Evolutionary conservation across 2,113 vertebrate species (phyloP), one percentile per base, ranked within the genome.

Genomic region (Castor canadensis): DNA sequence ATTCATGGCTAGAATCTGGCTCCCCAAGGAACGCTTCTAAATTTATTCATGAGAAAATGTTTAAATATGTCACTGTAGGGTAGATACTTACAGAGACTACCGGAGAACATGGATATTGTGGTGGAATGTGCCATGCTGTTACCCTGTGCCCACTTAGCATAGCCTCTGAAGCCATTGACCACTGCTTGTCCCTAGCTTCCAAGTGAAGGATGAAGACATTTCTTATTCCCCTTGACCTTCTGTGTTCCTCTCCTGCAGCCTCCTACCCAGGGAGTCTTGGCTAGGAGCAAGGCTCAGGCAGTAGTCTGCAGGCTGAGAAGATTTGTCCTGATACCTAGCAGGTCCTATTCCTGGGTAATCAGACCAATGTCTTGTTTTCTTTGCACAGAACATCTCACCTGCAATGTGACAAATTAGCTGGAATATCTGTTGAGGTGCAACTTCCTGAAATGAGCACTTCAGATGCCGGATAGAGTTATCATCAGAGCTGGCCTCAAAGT

Each of bases 61-160:
- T 47, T 49, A 80, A 86, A 30, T 7, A 2, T 24, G 20, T 45
- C 77, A 10, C 64, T 47, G 38, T 19, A 71, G 73, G 60, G 10
- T 26, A 72, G 47, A 17, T 45, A 3, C 9, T 43, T n/a, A 56
- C 9, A 54, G 83, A 10, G 71, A 56, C n/a, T 52, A 20, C 49
- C 40, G 2, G 0, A 40, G 62, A 45, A 32, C 22, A 24, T 6
- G 22, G 60, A 17, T 17, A 5, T 52, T 3, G 1, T 19, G 52
- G 43, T 17, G 35, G 32, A 9, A 52, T 30, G 52, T 11, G 6
- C 9, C 62, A 19, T 3, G 60, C 30, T 26, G 1, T 10, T 19
- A 35, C 32, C 87, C 28, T 3, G 47, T 85, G 40, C 16, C 32
- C 15, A 40, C 4, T n/a, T 35, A 12, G 20, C 28, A 13, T 24